Evolutionary conservation across 2,797 vertebrate species (phyloP).

Genomic region (Anomalospiza imberbis): DNA sequence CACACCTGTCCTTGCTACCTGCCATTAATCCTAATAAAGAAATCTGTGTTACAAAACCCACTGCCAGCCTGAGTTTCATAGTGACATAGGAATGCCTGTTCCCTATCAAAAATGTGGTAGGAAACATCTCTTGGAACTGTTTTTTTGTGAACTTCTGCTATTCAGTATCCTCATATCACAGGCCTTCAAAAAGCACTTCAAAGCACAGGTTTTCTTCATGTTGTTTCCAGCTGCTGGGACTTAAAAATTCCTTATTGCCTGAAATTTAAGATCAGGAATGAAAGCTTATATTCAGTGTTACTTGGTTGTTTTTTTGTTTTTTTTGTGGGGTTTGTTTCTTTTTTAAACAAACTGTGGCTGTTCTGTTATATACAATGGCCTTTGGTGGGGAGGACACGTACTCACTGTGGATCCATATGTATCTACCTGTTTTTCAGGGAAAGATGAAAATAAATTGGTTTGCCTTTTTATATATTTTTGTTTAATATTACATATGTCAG

Average conservation of each 20-base stretch:
- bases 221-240: background rate
- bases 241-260: background rate
- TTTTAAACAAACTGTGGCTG: background rate
- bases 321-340: background rate
- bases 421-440: background rate
- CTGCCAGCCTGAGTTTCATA: background rate
- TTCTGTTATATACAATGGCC: rapidly evolving
- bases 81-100: background rate
- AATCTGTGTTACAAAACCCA: background rate
- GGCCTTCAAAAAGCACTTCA: background rate
- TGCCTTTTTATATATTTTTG: background rate
- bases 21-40: background rate
- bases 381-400: rapidly evolving
- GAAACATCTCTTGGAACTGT: background rate
- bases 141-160: background rate
- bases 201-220: background rate
- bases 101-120: background rate
- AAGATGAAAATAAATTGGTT: background rate
- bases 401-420: background rate
- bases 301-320: background rate
- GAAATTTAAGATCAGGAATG: background rate
- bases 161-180: background rate
- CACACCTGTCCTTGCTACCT: background rate
- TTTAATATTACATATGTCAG: background rate
- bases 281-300: background rate